Conservation (phyloP, 1,140 invertebrate species). For the Aphidius gifuensis region DNA sequence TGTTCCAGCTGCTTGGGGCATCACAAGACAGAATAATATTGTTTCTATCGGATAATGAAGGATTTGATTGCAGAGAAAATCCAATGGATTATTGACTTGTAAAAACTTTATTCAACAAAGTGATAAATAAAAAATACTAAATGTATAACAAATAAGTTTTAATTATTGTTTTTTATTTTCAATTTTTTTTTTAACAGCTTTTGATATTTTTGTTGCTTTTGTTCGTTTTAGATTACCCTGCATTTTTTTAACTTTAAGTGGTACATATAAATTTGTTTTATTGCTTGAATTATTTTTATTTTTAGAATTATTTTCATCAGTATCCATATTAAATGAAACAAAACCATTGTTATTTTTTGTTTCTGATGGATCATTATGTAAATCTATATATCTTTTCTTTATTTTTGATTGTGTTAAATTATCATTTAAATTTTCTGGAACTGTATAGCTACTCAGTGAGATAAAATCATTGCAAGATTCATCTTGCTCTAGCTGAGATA, state of each 20-base stretch:
- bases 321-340: background rate
- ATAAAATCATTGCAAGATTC: slow-evolving; percentile 31
- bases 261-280: slow-evolving; percentile 35
- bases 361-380: slow-evolving; percentile 14
- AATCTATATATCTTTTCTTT: slow-evolving; percentile 20
- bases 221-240: slow-evolving; percentile 40
- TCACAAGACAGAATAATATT: too few relatives aligned
- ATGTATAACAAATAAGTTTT: background rate
- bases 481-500: slow-evolving; percentile 8
- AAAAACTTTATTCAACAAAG: too few relatives aligned
- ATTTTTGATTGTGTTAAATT: background rate
- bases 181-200: slow-evolving; percentile 34
- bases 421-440: slow-evolving; percentile 16
- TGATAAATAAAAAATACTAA: background rate
- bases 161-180: slow-evolving; percentile 3
- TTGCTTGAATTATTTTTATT: slow-evolving; percentile 9
- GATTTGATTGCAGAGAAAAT: background rate
- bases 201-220: slow-evolving; percentile 43
- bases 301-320: slow-evolving; percentile 16
- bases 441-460: slow-evolving; percentile 19
- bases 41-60: too few relatives aligned
- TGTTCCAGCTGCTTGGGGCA: too few relatives aligned
- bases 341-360: slow-evolving; percentile 1
- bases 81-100: background rate
- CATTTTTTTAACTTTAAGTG: slow-evolving; percentile 47